Percentiles rank a stretch among this genome's conserved stretches.
phyloP scores from a whole-genome alignment of 2,113 vertebrate species.

The Amazona guildingii region DNA sequence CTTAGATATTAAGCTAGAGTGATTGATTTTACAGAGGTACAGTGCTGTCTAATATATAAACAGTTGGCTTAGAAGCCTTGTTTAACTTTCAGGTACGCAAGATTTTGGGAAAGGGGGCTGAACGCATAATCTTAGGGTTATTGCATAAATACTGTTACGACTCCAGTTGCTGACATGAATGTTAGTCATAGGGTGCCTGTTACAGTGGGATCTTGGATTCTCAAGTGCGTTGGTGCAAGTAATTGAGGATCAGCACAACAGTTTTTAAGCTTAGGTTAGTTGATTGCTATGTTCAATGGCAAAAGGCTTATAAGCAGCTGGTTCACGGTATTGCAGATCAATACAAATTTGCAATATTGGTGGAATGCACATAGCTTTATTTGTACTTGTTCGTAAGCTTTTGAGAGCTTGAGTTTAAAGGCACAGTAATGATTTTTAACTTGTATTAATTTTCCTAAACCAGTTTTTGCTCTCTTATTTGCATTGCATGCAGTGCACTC shows the following conservation, averaged over 20 bases:
- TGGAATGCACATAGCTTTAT: background rate
- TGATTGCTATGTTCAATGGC: background rate
- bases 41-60: background rate
- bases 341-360: background rate
- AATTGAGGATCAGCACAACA: background rate
- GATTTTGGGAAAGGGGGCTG: background rate
- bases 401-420: background rate
- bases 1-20: background rate
- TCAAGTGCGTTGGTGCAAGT: background rate
- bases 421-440: background rate
- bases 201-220: background rate
- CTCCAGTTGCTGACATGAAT: background rate
- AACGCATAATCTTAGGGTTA: background rate
- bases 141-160: background rate
- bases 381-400: background rate
- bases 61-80: background rate
- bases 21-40: background rate
- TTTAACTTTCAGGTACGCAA: background rate
- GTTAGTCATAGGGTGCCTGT: background rate
- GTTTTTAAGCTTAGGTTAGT: background rate
- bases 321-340: background rate
- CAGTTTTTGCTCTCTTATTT: background rate
- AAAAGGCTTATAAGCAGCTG: background rate
- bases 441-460: background rate
- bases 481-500: fast-evolving